Base-by-base conservation (phyloP, 2,888 invertebrate genomes). In the Acanthosepion esculentum region DNA sequence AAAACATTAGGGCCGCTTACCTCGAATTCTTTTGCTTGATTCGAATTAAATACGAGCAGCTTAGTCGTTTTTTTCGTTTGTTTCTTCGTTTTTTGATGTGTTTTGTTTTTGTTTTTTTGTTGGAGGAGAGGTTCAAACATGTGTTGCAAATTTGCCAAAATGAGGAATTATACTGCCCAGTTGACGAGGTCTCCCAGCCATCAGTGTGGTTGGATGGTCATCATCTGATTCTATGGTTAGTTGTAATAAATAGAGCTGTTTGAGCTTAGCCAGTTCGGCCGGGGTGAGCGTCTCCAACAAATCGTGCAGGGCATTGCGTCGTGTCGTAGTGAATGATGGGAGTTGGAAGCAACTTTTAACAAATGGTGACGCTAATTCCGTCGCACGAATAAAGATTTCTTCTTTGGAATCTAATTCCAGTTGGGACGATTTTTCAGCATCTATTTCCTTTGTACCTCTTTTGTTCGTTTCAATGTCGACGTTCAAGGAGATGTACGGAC, bases 111-210 rank as follows among this genome's bases (percentile, higher is more conserved):
- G 41, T 41, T 41, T 41, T 41, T 2, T 41, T 41, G 41, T 41
- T 2, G 41, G 41, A 41, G 41, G 41, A 41, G 41, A 41, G 41
- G 41, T 41, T 92, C 92, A 92, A 29, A 92, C 92, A 10, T 92
- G 92, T 18, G 92, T 92, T n/a, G 41, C 48, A 92, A 50, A 92
- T 92, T 92, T 92, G 26, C 50, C 92, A 50, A 92, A 92, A 50
- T 48, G 50, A 29, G 92, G 48, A 23, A 50, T 50, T 48, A 92
- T 92, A 50, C 50, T 50, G 5, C 33, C 29, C 48, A 50, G n/a
- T 20, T 92, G 48, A 23, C 10, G 8, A 48, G 92, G 48, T n/a
- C 78, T 6, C 10, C 12, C 78, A n/a, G 29, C 29, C 78, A 78
- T 78, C 29, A 78, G 10, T 48, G 48, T 48, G 12, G 50, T 0